These are phyloP conservation scores for Bombus balteatus DNA, from an alignment of 1,140 invertebrate genomes.

Conservation along the genomic window DNA sequence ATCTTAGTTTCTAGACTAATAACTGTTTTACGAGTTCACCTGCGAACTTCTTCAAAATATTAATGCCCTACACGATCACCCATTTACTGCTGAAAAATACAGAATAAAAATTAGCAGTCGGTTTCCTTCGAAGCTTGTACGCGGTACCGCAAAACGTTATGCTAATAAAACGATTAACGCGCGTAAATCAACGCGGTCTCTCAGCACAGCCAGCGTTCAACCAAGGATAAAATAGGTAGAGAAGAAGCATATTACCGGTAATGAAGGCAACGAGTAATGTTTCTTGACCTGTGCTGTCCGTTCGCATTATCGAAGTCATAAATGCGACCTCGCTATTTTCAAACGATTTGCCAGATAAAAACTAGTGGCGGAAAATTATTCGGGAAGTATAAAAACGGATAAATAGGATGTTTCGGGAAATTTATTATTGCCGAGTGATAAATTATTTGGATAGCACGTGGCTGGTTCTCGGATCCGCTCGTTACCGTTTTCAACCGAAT, in stretches of 20 bases:
- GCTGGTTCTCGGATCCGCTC: slow-evolving; percentile 31
- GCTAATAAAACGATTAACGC: slow-evolving; percentile 25
- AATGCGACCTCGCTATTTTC: neutral
- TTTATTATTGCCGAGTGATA: slow-evolving; percentile 39
- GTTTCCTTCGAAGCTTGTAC: neutral
- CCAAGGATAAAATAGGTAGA: neutral
- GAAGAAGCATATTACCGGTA: slow-evolving; percentile 8
- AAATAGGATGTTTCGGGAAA: slow-evolving; percentile 13
- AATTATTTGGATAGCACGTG: slow-evolving; percentile 56
- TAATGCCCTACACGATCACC: neutral
- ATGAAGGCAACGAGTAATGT: slow-evolving; percentile 19
- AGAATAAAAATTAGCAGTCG: neutral
- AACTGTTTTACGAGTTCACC: neutral
- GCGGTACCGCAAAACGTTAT: neutral
- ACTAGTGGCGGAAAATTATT: neutral
- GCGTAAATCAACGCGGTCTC: neutral
- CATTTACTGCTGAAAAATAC: neutral
- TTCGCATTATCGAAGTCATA: slow-evolving; percentile 18
- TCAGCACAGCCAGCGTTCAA: neutral
- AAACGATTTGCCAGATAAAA: too few relatives aligned
- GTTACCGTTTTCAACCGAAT: slow-evolving; percentile 49
- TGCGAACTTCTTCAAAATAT: neutral
- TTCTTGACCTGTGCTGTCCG: slow-evolving; percentile 12
- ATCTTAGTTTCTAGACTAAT: neutral
- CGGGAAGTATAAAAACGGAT: neutral